These are phyloP conservation scores for Megalops cyprinoides DNA, from an alignment of 2,797 vertebrate genomes.

Conservation along the genomic window DNA sequence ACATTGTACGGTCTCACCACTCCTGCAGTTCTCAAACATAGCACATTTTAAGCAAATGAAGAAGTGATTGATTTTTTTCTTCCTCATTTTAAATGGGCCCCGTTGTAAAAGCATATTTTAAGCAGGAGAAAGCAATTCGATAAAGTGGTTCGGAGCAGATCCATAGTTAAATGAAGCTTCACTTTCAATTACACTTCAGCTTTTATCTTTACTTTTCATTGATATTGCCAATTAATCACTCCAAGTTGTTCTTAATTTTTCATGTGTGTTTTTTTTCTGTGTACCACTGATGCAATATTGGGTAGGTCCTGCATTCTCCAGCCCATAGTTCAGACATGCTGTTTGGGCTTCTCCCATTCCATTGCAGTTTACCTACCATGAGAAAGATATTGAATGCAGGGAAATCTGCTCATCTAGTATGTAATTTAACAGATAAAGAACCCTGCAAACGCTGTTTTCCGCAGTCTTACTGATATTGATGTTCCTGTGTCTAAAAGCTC, in stretches of 20 bases:
- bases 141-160: slow-evolving; percentile 74
- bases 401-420: too few relatives aligned
- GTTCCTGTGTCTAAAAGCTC: not conserved
- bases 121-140: slow-evolving; percentile 68
- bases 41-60: slow-evolving; percentile 62
- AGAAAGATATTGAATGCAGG: slow-evolving; percentile 7
- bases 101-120: slow-evolving; percentile 66
- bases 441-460: not conserved
- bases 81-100: slow-evolving; percentile 61
- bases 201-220: slow-evolving; percentile 73
- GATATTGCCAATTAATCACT: slow-evolving; percentile 73
- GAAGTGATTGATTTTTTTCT: slow-evolving; percentile 57
- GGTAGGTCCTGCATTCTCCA: too few relatives aligned
- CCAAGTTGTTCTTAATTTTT: slow-evolving; percentile 65
- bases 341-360: slow-evolving; percentile 30
- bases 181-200: slow-evolving; percentile 74
- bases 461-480: not conserved
- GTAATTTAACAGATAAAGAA: too few relatives aligned
- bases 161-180: slow-evolving; percentile 78
- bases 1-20: not conserved
- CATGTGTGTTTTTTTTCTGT: slow-evolving; percentile 45
- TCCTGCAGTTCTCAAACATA: slow-evolving; percentile 50
- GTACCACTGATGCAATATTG: slow-evolving; percentile 1
- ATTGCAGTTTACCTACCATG: slow-evolving; percentile 1
- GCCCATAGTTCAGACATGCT: too few relatives aligned